A percentile compares a stretch with the other conserved stretches of the same genome.
These are phyloP conservation scores for Cacatua alba DNA, from an alignment of 2,113 vertebrate species.

Conservation along the genomic window DNA sequence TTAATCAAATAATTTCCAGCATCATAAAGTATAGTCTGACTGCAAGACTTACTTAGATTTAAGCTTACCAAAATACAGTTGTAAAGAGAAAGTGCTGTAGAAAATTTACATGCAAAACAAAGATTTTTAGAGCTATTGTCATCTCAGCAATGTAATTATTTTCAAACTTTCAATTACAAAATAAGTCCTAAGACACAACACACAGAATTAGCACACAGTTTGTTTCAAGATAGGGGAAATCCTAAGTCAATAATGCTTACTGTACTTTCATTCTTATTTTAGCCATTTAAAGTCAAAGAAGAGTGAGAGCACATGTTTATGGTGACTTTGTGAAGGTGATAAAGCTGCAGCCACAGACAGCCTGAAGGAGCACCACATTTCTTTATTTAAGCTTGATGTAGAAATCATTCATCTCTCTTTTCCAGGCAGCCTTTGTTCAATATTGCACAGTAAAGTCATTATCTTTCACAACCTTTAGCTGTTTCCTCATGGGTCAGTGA, in stretches of 20 bases:
- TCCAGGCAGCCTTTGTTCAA: not conserved
- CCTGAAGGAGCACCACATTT: not conserved
- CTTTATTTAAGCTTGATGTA: slow-evolving; percentile 25
- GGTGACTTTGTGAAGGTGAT: slow-evolving; percentile 23
- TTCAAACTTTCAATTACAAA: not conserved
- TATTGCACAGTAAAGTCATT: not conserved
- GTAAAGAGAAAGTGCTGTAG: not conserved
- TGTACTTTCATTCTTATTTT: not conserved
- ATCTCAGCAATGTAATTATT: not conserved
- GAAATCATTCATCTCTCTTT: slow-evolving; percentile 29
- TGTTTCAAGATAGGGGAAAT: not conserved
- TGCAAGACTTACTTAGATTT: not conserved
- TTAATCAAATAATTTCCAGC: not conserved
- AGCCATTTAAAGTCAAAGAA: not conserved
- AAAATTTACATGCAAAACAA: not conserved
- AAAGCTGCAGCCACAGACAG: not conserved
- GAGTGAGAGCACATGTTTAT: not conserved
- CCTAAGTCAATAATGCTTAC: not conserved
- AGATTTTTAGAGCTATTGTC: not conserved
- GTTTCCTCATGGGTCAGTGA: slow-evolving; percentile 36
- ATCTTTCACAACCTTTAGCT: slow-evolving; percentile 11
- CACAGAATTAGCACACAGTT: not conserved
- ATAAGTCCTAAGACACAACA: not conserved
- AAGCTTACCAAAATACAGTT: not conserved
- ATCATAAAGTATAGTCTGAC: not conserved